Evolutionary conservation across 2,797 vertebrate species (phyloP).

Genomic region (Lacerta viridis): DNA sequence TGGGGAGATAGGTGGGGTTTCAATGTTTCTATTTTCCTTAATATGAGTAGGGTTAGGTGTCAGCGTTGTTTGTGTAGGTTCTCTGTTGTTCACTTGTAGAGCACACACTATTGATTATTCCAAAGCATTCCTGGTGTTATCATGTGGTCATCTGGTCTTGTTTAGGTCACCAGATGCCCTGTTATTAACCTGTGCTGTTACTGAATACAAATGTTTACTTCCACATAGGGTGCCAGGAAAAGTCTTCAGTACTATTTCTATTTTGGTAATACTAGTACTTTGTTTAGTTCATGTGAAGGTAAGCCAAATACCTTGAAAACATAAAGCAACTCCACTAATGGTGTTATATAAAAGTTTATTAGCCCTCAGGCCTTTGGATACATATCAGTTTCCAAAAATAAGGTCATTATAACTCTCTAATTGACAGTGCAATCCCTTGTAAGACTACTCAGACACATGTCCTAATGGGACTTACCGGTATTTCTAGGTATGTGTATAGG

Average conservation of each 20-base stretch:
- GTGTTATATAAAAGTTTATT: too few relatives aligned
- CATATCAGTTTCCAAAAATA: neutral
- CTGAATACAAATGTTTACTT: neutral
- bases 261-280: neutral
- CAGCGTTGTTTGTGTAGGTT: too few relatives aligned
- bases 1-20: too few relatives aligned
- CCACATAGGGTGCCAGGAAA: neutral
- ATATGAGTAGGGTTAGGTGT: too few relatives aligned
- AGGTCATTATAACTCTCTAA: neutral
- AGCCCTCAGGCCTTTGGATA: too few relatives aligned
- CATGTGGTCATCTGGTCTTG: neutral
- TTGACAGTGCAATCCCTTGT: neutral
- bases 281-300: neutral
- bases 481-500: neutral
- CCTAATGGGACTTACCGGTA: neutral
- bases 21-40: too few relatives aligned
- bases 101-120: neutral
- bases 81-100: too few relatives aligned
- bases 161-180: neutral
- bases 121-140: neutral
- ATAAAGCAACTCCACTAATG: neutral
- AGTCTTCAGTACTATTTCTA: neutral
- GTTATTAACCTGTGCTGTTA: neutral
- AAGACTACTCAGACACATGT: neutral
- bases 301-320: neutral